Percentiles rank a stretch among this genome's conserved stretches.
phyloP scores from a whole-genome alignment of 1,140 invertebrate species.

The Rhagoletis zephyria region DNA sequence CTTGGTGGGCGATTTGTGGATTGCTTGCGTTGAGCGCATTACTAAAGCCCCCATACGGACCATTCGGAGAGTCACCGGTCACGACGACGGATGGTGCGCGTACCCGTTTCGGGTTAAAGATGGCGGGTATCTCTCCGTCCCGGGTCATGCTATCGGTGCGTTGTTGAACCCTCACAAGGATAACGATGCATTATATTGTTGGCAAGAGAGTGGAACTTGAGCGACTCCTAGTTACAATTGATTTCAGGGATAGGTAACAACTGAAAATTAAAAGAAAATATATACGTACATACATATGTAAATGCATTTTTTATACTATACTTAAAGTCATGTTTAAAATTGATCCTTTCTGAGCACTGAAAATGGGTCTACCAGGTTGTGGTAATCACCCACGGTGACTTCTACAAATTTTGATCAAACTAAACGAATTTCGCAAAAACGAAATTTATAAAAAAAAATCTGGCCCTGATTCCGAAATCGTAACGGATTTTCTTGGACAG shows the following conservation, averaged over 20 bases:
- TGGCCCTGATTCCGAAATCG: too few species aligned
- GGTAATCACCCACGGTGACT: too few species aligned
- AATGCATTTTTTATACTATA: too few species aligned
- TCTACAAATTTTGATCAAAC: too few species aligned
- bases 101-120: conserved; percentile 82
- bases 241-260: neutral
- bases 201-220: neutral
- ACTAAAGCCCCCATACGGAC: conserved; percentile 73
- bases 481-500: too few species aligned
- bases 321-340: too few species aligned
- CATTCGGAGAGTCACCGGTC: conserved; percentile 79
- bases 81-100: conserved; percentile 82
- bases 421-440: too few species aligned
- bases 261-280: neutral
- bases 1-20: conserved; percentile 75
- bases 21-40: conserved; percentile 72
- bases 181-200: conserved; percentile 39
- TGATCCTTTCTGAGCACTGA: too few species aligned
- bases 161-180: conserved; percentile 16
- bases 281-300: too few species aligned
- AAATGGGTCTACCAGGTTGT: too few species aligned
- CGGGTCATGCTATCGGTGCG: conserved; percentile 70
- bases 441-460: neutral
- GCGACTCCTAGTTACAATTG: neutral
- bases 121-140: conserved; percentile 82